These are phyloP conservation scores for Micrastur ruficollis DNA, from an alignment of 2,797 vertebrate genomes.

Conservation along the genomic window DNA sequence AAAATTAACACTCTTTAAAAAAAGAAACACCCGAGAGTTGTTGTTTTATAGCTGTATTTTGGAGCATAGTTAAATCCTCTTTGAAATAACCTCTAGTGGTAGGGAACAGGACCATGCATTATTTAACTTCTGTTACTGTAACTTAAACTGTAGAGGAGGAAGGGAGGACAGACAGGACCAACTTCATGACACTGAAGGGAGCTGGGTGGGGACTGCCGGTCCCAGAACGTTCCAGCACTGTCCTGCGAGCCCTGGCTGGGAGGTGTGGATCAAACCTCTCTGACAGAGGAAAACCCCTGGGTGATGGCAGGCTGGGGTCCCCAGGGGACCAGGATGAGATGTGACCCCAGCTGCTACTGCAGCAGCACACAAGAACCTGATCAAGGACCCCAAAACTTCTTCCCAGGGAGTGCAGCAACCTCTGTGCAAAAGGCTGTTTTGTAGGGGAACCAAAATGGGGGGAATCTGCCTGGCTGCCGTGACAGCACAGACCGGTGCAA, in stretches of 20 bases:
- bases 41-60: slow-evolving; percentile 56
- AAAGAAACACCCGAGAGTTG: neutral
- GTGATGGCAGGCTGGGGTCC: neutral
- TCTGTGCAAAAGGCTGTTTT: slow-evolving; percentile 23
- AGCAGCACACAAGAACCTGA: neutral
- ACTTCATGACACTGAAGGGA: neutral
- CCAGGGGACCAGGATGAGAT: neutral
- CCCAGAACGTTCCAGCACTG: neutral
- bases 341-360: neutral
- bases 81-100: slow-evolving; percentile 14
- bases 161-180: neutral
- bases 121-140: neutral
- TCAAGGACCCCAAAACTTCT: neutral
- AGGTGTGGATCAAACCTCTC: neutral
- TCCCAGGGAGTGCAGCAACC: neutral
- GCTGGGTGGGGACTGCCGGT: neutral
- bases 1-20: neutral
- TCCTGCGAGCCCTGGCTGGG: neutral
- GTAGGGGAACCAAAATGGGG: neutral
- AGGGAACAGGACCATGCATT: slow-evolving; percentile 43
- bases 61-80: slow-evolving; percentile 38
- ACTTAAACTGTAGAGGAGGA: neutral
- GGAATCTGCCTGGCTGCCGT: neutral
- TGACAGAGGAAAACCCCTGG: neutral
- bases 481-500: slow-evolving; percentile 21